Percentiles rank a stretch among this genome's conserved stretches.
phyloP scores from a whole-genome alignment of 1,140 invertebrate genomes.

The Trinorchestia longiramus region DNA sequence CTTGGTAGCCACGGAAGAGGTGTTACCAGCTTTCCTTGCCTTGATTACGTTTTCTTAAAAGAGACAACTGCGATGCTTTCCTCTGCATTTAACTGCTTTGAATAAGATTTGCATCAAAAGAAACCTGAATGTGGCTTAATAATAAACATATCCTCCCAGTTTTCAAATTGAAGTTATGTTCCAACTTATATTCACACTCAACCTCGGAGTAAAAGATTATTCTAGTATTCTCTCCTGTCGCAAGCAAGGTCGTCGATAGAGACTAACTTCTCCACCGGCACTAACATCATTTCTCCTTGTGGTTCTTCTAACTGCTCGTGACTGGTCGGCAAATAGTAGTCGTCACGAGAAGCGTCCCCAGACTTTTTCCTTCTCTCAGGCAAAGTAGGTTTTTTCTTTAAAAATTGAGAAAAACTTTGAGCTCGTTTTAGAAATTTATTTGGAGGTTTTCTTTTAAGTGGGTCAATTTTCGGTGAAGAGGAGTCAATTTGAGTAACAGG shows the following conservation, averaged over 20 bases:
- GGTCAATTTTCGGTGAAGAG: constrained; percentile 27
- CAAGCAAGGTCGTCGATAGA: constrained; percentile 63
- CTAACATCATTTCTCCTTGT: constrained; percentile 62
- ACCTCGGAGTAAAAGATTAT: neutral
- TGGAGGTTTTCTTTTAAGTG: constrained; percentile 56
- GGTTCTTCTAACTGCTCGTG: constrained; percentile 56
- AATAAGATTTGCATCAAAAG: too few relatives aligned
- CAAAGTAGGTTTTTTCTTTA: constrained; percentile 59
- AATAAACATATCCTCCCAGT: neutral
- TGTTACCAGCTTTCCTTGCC: too few relatives aligned
- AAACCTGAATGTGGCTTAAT: too few relatives aligned
- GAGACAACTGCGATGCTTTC: too few relatives aligned
- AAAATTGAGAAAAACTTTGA: constrained; percentile 65
- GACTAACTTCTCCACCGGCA: constrained; percentile 64
- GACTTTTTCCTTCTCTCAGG: constrained; percentile 64
- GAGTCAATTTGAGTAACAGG: neutral
- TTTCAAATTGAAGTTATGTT: neutral
- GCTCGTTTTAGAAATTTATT: constrained; percentile 66
- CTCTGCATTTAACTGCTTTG: too few relatives aligned
- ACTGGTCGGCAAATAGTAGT: constrained; percentile 56
- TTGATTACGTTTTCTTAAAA: too few relatives aligned
- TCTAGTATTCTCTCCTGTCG: constrained; percentile 39
- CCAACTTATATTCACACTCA: neutral
- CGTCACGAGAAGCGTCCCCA: constrained; percentile 58
- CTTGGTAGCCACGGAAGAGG: too few relatives aligned